Conservation (phyloP, 2,888 invertebrate genomes). For the Pseudoips prasinana region DNA sequence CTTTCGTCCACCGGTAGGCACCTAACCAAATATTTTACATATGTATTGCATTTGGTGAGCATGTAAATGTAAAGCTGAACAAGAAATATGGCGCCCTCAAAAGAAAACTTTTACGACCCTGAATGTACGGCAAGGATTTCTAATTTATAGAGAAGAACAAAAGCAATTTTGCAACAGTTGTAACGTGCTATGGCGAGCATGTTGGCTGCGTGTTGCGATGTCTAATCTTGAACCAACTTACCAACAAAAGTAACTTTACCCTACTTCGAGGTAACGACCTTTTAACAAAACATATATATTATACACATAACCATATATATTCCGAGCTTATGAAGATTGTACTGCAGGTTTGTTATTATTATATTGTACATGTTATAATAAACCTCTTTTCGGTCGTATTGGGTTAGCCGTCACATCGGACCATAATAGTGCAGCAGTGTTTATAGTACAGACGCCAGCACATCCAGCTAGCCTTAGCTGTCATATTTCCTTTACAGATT, state of each 20-base stretch:
- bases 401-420: too few species aligned
- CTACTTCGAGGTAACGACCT: constrained; percentile 46
- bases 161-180: constrained; percentile 64
- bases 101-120: constrained; percentile 43
- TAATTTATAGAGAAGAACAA: constrained; percentile 61
- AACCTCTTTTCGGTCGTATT: too few species aligned
- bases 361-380: too few species aligned
- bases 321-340: too few species aligned
- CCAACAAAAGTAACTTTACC: constrained; percentile 57
- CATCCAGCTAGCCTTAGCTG: too few species aligned
- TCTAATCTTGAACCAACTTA: constrained; percentile 56
- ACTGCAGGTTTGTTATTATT: too few species aligned
- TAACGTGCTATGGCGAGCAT: constrained; percentile 38
- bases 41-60: constrained; percentile 19
- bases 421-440: too few species aligned
- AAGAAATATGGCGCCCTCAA: constrained; percentile 39
- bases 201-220: constrained; percentile 47
- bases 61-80: constrained; percentile 31
- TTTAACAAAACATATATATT: constrained; percentile 33
- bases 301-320: too few species aligned
- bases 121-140: constrained; percentile 49
- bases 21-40: too few species aligned
- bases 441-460: too few species aligned
- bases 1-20: too few species aligned
- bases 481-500: too few species aligned